Base-by-base conservation (phyloP, 2,113 vertebrate species). In the Anarrhichthys ocellatus region DNA sequence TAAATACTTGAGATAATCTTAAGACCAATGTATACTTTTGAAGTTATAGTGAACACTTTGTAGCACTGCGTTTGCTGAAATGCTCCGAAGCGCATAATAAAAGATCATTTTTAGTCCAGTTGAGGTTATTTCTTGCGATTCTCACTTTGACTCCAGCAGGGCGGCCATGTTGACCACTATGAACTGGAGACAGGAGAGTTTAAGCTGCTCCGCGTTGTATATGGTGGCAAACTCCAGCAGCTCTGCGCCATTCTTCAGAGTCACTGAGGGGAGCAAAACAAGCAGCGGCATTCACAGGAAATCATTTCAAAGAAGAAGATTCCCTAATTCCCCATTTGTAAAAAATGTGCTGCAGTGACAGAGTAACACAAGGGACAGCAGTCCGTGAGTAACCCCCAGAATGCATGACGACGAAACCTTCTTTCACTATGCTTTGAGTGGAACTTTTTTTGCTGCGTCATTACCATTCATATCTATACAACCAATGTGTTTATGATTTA, bases 131-230 rank as follows among this genome's bases (percentile, higher is more conserved):
- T 50, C 40, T 68, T 32, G 8, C 9, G 34, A 40, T 56, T 65
- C 95, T 93, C 88, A 99, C 98, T 96, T 97, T 86, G 96, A 95
- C 93, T 99, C 98, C 86, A 99, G 95, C 86, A 99, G 89, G 78
- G 97, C 96, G 27, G 96, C 95, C 95, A 99, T 97, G 91, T 99
- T 99, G 85, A 99, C 92, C 76, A 94, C 96, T 36, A 99, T 97
- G 89, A 99, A 99, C 88, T 99, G 98, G 77, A 97, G 92, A 83
- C 98, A 99, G 90, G 98, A 99, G 42, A 97, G 93, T 89, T 97
- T 99, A 20, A 99, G 92, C 80, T 99, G 98, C 27, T 97, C 96
- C 73, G 98, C 98, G 24, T 95, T 98, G 92, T 98, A 99, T 90
- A 96, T 92, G 14, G 96, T 91, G 61, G 98, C 93, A 91, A 99